A percentile compares a stretch with the other conserved stretches of the same genome.
Evolutionary conservation across 53 echinoderm and acorn worm species (phyloP).

Genomic region (Echinometra lucunter): DNA sequence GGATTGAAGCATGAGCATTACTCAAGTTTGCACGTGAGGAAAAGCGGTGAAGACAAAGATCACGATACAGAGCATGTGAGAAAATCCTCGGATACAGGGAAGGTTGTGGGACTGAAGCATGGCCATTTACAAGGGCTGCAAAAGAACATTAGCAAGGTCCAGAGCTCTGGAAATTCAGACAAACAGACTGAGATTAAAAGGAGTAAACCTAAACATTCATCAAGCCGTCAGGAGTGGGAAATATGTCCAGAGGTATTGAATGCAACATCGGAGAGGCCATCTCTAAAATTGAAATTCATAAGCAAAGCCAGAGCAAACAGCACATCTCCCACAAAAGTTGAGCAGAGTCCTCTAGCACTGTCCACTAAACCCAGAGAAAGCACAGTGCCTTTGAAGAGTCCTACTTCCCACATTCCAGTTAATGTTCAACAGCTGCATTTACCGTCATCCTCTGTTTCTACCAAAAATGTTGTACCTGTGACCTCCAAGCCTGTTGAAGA

Average conservation of each 20-base stretch:
- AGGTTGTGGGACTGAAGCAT: constrained; percentile 51
- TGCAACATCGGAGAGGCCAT: constrained; percentile 39
- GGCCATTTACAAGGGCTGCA: not conserved
- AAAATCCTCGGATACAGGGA: constrained; percentile 14
- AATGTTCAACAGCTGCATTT: constrained; percentile 63
- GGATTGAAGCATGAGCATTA: not conserved
- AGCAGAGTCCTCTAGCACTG: constrained; percentile 59
- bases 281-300: constrained; percentile 54
- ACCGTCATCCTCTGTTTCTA: not conserved
- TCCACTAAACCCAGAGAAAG: constrained; percentile 54
- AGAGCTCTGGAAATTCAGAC: not conserved
- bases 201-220: not conserved
- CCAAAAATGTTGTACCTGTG: not conserved
- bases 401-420: constrained; percentile 47
- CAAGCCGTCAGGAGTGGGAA: constrained; percentile 34
- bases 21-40: not conserved
- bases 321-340: not conserved
- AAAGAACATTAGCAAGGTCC: not conserved
- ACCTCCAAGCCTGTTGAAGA: not conserved
- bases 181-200: not conserved
- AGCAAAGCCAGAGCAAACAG: constrained; percentile 47
- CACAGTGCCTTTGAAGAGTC: constrained; percentile 19
- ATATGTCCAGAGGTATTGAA: not conserved
- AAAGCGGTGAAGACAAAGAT: not conserved
- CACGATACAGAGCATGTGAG: not conserved